Base-by-base conservation (phyloP, 2,888 invertebrate species). In the Lysandra coridon region DNA sequence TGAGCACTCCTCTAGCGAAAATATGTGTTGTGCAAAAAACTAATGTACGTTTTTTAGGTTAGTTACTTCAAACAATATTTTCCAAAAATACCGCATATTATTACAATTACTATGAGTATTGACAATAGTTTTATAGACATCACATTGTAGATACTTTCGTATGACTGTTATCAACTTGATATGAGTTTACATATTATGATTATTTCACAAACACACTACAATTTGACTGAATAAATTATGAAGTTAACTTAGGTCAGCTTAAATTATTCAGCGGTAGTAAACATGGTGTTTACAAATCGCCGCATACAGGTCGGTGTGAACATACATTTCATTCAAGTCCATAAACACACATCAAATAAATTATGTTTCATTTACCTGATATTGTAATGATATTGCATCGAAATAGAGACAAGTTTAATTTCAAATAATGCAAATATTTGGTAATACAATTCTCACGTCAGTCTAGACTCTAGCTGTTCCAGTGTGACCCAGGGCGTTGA, bases 301-400 rank as follows among this genome's bases (percentile, higher is more conserved):
- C n/a, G 44, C 33, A 33, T 57, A 17, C 17, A 17, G 33, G 17
- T 14, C 17, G 76, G 76, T 76, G 57, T 76, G 53, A 76, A 76
- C 57, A 76, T 76, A 76, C 76, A 33, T 30, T 53, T 33, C 57
- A 76, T 76, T 76, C 33, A 57, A 57, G 76, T 76, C 23, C 57
- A 76, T 76, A 76, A 14, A 76, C 76, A 76, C 53, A 76, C 33
- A 76, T 76, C 49, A 33, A 76, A 33, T 53, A 33, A 76, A 76
- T 53, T 53, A 53, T 57, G 76, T 76, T 76, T 53, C 23, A 76
- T 76, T 57, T 76, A 14, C 57, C 30, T 23, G 30, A 73, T n/a
- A 64, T 23, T 64, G 64, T 64, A 64, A 64, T 73, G 40, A 37
- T 57, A 53, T 33, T 33, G 53, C 76, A 37, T 57, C 30, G 76